A percentile compares a stretch with the other conserved stretches of the same genome.
phyloP scores from a whole-genome alignment of 2,797 vertebrate genomes.

The Eurystomus glaucurus region DNA sequence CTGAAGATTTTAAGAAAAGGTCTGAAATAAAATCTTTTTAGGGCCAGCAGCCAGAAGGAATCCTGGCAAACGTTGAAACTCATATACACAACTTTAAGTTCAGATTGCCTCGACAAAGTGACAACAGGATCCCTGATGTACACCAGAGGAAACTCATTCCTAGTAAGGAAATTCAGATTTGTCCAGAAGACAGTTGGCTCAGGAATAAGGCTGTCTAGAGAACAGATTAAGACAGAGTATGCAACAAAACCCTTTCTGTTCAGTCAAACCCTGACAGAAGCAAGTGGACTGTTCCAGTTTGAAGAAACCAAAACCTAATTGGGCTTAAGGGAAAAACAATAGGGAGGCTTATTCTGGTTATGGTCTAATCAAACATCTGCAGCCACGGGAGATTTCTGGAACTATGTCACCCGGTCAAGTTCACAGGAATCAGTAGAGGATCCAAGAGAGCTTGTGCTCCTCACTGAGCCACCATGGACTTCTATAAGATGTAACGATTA shows the following conservation, averaged over 20 bases:
- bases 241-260: background rate
- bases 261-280: background rate
- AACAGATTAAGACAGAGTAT: background rate
- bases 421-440: background rate
- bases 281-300: background rate
- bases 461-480: background rate
- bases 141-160: background rate
- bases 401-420: background rate
- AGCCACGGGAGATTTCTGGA: background rate
- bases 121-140: background rate
- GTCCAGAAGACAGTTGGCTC: background rate
- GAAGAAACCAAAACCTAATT: background rate
- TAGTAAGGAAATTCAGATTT: constrained; percentile 13
- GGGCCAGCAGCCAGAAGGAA: background rate
- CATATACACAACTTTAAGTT: background rate
- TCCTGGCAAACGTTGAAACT: background rate
- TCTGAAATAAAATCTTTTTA: background rate
- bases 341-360: background rate
- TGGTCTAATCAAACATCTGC: background rate
- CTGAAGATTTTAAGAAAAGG: background rate
- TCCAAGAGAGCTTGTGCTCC: background rate
- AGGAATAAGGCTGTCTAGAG: constrained; percentile 14
- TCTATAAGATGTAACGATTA: background rate
- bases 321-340: background rate
- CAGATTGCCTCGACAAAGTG: background rate